These are phyloP conservation scores for Bungarus multicinctus DNA, from an alignment of 2,113 vertebrate genomes.

Conservation along the genomic window DNA sequence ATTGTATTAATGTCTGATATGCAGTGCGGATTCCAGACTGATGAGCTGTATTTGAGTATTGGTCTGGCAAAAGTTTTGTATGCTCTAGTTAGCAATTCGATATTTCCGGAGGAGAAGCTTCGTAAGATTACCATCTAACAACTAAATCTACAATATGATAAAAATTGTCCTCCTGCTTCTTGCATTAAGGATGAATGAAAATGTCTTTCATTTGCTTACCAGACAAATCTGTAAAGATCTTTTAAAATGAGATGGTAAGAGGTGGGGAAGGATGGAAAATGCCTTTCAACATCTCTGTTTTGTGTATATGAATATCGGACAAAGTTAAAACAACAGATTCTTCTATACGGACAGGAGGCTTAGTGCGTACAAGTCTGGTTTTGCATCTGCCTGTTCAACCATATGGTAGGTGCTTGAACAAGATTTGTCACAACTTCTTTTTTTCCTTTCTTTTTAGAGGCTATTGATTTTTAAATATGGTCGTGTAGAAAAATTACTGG, in stretches of 20 bases:
- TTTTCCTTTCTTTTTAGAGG: not conserved
- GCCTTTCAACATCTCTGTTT: not conserved
- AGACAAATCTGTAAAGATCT: not conserved
- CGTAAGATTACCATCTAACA: no score
- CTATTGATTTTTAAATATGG: not conserved
- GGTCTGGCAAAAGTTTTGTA: no score
- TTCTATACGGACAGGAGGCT: not conserved
- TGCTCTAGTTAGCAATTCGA: no score
- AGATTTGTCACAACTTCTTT: not conserved
- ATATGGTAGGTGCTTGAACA: not conserved
- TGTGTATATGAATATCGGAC: not conserved
- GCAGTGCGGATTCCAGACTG: no score
- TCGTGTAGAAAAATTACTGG: not conserved
- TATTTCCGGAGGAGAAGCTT: no score
- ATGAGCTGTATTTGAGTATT: no score
- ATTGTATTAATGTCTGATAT: no score
- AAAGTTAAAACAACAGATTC: not conserved
- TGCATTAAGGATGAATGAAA: not conserved
- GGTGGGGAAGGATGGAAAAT: not conserved
- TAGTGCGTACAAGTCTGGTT: not conserved
- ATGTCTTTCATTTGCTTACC: not conserved
- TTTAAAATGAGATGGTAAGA: not conserved
- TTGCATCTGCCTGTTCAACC: not conserved
- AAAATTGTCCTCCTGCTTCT: not conserved
- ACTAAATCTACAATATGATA: not conserved